Conservation (phyloP, 1,140 invertebrate genomes). For the Colletes latitarsis region DNA sequence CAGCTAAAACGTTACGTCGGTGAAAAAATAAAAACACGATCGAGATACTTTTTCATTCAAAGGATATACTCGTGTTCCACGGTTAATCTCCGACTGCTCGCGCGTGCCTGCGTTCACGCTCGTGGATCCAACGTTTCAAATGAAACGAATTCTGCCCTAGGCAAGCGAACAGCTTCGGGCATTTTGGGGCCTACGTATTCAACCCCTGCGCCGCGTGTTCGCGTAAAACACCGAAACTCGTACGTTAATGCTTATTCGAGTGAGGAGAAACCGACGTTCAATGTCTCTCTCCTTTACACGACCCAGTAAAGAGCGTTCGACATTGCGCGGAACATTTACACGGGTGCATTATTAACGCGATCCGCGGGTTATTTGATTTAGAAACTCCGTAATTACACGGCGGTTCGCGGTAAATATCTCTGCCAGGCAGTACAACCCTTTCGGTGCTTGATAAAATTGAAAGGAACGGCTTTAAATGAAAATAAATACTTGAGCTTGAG, state of each 20-base stretch:
- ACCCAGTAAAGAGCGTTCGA: not conserved
- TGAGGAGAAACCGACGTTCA: not conserved
- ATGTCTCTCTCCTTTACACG: not conserved
- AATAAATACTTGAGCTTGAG: too few relatives aligned
- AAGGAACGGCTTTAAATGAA: too few relatives aligned
- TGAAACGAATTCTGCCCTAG: constrained; percentile 15
- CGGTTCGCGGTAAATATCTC: not conserved
- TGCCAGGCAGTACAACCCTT: too few relatives aligned
- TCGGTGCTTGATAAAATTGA: too few relatives aligned
- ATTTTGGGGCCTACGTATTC: constrained; percentile 1
- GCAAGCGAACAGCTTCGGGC: constrained; percentile 8
- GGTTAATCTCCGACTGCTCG: not conserved
- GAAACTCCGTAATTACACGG: not conserved
- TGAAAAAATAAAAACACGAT: not conserved
- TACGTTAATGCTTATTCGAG: not conserved
- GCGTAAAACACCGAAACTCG: not conserved
- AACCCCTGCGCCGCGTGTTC: not conserved
- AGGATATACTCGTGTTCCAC: not conserved
- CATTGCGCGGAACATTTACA: not conserved
- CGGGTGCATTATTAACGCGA: not conserved
- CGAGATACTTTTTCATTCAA: not conserved
- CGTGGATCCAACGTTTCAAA: not conserved
- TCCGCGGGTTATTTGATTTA: not conserved
- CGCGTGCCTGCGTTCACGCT: not conserved
- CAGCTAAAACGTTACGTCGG: not conserved